Base-by-base conservation (phyloP, 2,888 invertebrate species). In the Metallyticus violacea region DNA sequence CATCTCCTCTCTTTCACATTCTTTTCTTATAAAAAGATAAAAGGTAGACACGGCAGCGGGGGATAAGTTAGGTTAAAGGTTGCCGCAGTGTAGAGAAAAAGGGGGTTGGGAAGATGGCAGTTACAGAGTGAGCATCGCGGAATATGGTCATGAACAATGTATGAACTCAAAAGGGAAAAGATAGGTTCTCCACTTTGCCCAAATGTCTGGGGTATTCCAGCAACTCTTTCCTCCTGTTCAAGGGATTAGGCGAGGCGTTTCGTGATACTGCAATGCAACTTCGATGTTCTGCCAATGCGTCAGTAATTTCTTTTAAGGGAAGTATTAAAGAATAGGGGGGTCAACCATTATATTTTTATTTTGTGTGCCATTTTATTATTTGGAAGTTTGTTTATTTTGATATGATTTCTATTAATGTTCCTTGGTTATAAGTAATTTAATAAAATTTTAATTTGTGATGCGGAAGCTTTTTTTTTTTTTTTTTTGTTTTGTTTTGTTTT, bases 11-110 rank as follows among this genome's bases (percentile, higher is more conserved):
- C 85, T 85, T 87, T 81, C 85, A 85, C 85, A 87, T 87, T 40
- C 85, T 76, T 77, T 87, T 87, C 87, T 87, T 87, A 87, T 87
- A 85, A 85, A 87, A 85, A 84, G 85, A 87, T 87, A 85, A 86
- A 86, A 86, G 77, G 86, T 30, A 84, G 30, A 30, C 62, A 26
- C 26, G 85, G 29, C 62, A 77, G 81, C 22, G 77, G n/a, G 26
- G 77, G 79, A 82, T 77, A 78, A 83, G 77, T 77, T 83, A 83
- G 83, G 83, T 83, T 83, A 83, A 83, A 83, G 83, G 83, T 83
- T 83, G 29, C 82, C 40, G 62, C 76, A 82, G 82, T 62, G 40
- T 62, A 62, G 40, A 62, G 40, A n/a, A 62, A 62, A 62, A 1
- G 40, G 40, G 40, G 22, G 40, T 62, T 9, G 15, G 40, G 40